phyloP scores from a whole-genome alignment of 2,113 vertebrate species.

The Hyperoodon ampullatus region DNA sequence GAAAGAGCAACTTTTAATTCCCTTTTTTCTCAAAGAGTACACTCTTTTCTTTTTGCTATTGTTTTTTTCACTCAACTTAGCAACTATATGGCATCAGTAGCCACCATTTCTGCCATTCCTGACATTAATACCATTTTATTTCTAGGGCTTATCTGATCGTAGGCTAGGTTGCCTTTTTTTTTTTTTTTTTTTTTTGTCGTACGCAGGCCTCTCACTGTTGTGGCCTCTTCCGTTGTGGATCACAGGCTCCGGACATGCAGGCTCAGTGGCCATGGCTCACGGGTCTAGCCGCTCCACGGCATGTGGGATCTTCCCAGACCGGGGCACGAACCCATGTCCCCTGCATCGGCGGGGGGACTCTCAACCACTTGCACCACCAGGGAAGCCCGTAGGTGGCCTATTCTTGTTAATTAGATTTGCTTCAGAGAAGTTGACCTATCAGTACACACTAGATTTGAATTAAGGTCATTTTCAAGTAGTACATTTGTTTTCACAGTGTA shows the following conservation, averaged over 20 bases:
- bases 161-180: background rate
- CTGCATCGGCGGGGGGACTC: too few relatives aligned
- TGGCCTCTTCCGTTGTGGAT: too few relatives aligned
- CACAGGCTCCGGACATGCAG: too few relatives aligned
- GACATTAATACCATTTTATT: background rate
- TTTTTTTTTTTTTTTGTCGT: too few relatives aligned
- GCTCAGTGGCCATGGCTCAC: too few relatives aligned
- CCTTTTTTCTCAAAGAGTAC: background rate
- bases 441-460: background rate
- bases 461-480: slow-evolving; percentile 45
- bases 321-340: too few relatives aligned
- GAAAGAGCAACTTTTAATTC: background rate
- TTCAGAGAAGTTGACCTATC: slow-evolving; percentile 1
- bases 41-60: background rate
- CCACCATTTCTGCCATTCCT: background rate
- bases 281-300: too few relatives aligned
- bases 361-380: too few relatives aligned
- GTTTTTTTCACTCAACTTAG: background rate
- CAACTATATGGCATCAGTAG: background rate
- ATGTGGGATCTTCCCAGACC: too few relatives aligned
- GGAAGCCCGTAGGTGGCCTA: background rate
- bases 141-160: background rate
- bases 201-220: too few relatives aligned
- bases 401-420: slow-evolving; percentile 25
- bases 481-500: slow-evolving; percentile 63